Percentiles rank a stretch among this genome's conserved stretches.
Conservation (phyloP, 2,888 invertebrate genomes). For the Pogonocherus hispidulus region DNA sequence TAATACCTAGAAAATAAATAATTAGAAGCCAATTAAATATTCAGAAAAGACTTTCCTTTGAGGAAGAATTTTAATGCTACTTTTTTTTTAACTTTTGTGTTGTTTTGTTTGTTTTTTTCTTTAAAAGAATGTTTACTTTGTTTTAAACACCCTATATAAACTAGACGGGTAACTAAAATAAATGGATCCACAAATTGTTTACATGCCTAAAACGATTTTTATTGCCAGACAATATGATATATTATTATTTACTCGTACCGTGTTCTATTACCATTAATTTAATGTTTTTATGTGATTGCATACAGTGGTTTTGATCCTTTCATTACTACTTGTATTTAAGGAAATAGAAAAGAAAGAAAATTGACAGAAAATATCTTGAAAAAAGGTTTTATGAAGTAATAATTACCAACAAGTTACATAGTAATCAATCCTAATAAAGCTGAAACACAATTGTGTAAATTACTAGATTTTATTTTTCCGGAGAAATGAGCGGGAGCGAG, state of each 20-base stretch:
- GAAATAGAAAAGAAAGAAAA: background rate
- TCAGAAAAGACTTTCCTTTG: no score
- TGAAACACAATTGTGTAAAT: constrained; percentile 13
- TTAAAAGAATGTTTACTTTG: no score
- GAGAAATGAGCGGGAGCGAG: background rate
- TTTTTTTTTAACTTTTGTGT: no score
- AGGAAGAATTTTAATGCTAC: no score
- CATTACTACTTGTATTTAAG: background rate
- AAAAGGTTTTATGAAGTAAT: constrained; percentile 3
- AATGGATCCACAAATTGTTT: background rate
- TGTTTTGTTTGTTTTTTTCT: no score
- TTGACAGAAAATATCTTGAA: background rate
- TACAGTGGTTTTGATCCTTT: background rate
- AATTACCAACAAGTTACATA: constrained; percentile 4
- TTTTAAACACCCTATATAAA: background rate
- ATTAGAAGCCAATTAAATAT: no score
- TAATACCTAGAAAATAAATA: no score
- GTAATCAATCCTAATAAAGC: constrained; percentile 14
- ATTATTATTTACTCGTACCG: background rate
- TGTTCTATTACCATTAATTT: background rate
- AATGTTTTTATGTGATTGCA: background rate
- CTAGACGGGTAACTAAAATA: background rate
- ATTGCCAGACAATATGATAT: background rate
- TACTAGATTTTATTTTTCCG: constrained; percentile 10
- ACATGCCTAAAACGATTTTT: background rate